Percentiles rank a stretch among this genome's conserved stretches.
Evolutionary conservation across 2,113 vertebrate genomes (phyloP).

Genomic region (Bubalus kerabau): DNA sequence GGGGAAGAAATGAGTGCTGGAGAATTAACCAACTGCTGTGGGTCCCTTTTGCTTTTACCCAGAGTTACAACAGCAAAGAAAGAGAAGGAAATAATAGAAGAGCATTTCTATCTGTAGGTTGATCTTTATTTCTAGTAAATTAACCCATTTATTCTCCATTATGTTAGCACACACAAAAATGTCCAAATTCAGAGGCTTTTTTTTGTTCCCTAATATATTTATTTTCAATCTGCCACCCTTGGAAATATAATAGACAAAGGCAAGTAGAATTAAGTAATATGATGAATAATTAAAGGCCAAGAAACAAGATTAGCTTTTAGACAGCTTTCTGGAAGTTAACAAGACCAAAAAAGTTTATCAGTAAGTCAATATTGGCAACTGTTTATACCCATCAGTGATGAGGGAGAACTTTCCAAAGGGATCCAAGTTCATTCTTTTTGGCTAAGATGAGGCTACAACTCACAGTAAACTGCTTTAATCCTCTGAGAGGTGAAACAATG

Average conservation of each 20-base stretch:
- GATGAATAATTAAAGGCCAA: background rate
- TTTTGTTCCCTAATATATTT: background rate
- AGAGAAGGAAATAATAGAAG: background rate
- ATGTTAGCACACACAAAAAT: background rate
- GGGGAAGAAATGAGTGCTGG: background rate
- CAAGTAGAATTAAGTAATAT: background rate
- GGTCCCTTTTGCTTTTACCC: background rate
- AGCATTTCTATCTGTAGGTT: background rate
- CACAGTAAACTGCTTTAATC: background rate
- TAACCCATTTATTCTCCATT: background rate
- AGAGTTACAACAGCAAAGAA: background rate
- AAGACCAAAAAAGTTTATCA: background rate
- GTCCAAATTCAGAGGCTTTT: background rate
- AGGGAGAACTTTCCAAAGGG: background rate
- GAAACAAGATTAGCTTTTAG: background rate
- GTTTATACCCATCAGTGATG: background rate
- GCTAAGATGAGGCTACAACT: background rate
- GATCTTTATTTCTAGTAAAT: slow-evolving; percentile 4
- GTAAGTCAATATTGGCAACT: background rate
- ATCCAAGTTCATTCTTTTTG: background rate
- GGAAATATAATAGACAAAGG: background rate
- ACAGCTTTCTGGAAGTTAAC: background rate
- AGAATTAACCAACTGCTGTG: background rate
- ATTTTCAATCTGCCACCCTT: background rate
- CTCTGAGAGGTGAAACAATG: background rate